These are phyloP conservation scores for Nipponacmea schrenckii DNA, from an alignment of 2,888 invertebrate genomes.

Conservation along the genomic window DNA sequence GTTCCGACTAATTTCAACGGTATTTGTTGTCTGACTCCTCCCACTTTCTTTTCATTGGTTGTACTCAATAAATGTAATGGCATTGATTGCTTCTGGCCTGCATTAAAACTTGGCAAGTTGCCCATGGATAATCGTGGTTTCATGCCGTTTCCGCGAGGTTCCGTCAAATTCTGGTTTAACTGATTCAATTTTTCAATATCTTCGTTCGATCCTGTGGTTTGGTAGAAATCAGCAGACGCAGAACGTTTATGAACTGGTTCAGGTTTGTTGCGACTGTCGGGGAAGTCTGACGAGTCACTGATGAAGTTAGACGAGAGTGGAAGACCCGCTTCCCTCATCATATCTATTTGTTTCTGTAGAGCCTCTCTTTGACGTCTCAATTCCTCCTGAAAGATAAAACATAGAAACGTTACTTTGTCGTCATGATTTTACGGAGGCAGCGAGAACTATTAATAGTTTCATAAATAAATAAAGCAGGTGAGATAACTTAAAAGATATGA, in stretches of 20 bases:
- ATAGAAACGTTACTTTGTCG: too few species aligned
- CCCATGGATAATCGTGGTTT: slow-evolving; percentile 31
- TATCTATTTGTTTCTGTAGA: slow-evolving; percentile 75
- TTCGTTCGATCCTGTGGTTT: slow-evolving; percentile 21
- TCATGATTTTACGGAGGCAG: too few species aligned
- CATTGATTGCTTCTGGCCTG: slow-evolving; percentile 62
- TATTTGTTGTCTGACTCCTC: slow-evolving; percentile 81
- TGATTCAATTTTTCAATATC: slow-evolving; percentile 28
- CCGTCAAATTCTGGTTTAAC: slow-evolving; percentile 19
- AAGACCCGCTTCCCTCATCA: slow-evolving; percentile 43
- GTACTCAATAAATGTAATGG: slow-evolving; percentile 82
- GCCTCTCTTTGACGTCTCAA: slow-evolving; percentile 88
- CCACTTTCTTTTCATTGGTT: slow-evolving; percentile 80
- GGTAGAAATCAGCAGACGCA: slow-evolving; percentile 56
- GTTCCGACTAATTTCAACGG: slow-evolving; percentile 84
- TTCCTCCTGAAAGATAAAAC: slow-evolving; percentile 75
- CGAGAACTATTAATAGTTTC: too few species aligned
- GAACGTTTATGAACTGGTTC: slow-evolving; percentile 47
- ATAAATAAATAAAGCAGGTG: too few species aligned
- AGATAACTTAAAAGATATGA: too few species aligned
- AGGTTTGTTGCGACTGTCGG: slow-evolving; percentile 23
- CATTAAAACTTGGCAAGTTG: slow-evolving; percentile 22
- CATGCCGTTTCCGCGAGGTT: slow-evolving; percentile 11
- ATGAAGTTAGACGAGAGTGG: slow-evolving; percentile 6
- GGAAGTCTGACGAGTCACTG: background rate